Percentiles rank a stretch among this genome's conserved stretches.
These are phyloP conservation scores for Actinia equina DNA, from an alignment of 64 coral and sea anemone genomes.

Conservation along the genomic window DNA sequence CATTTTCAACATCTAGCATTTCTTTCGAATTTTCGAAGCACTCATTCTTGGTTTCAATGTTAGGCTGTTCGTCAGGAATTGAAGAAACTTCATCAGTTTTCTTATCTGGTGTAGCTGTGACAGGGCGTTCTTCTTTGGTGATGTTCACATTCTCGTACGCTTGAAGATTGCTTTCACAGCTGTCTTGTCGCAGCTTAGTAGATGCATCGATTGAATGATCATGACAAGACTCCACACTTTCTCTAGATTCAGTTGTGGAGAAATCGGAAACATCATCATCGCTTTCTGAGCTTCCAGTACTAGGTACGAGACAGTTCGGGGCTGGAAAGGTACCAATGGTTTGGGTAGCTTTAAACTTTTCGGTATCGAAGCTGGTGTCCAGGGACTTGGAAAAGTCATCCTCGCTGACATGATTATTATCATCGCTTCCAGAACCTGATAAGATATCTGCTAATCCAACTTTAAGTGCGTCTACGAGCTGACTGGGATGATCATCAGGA, in stretches of 20 bases:
- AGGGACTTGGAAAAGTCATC: slow-evolving; percentile 13
- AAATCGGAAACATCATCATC: slow-evolving; percentile 15
- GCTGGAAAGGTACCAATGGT: neutral
- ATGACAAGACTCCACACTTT: slow-evolving; percentile 4
- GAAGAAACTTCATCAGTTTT: neutral
- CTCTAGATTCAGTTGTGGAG: slow-evolving; percentile 24
- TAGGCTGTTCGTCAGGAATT: neutral
- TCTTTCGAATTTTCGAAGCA: neutral
- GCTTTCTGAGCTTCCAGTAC: slow-evolving; percentile 5
- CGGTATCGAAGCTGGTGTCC: neutral
- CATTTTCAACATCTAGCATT: neutral
- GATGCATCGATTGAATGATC: neutral
- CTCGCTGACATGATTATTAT: neutral
- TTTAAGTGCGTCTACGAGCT: slow-evolving; percentile 29
- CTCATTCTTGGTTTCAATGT: neutral
- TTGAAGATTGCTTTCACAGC: neutral
- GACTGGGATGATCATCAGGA: slow-evolving; percentile 16
- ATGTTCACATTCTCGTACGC: neutral
- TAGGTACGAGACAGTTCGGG: neutral
- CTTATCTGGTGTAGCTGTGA: neutral
- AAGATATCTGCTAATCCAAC: slow-evolving; percentile 21
- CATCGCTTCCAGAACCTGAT: neutral
- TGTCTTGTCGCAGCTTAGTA: neutral
- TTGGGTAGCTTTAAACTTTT: neutral
- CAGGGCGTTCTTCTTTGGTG: neutral